Evolutionary conservation across 2,113 vertebrate genomes (phyloP), one percentile per base, ranked within the genome.

Genomic region (Pungitius pungitius): DNA sequence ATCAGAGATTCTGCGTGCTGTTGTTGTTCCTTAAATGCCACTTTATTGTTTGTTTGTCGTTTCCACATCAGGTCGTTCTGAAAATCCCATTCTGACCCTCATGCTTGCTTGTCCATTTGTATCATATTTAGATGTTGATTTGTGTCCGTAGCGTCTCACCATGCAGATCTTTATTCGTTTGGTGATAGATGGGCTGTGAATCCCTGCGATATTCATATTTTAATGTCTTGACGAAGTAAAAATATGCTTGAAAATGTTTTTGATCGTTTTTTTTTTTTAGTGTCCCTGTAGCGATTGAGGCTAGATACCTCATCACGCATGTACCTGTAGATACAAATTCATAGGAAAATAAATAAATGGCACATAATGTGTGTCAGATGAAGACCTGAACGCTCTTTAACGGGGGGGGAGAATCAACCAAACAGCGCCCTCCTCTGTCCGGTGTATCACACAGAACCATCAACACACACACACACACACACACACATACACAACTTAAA

Each of bases 1-100:
- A 68, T 75, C 77, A 80, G 60, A 85, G 76, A 81, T 77, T 85
- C 69, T 81, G 78, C 56, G 26, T 85, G 81, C 66, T 85, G 76
- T 81, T 84, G 17, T 55, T 40, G 71, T 74, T 73, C 49, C 79
- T 66, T 70, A 59, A 80, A 85, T 11, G 81, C 39, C 87, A 80
- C 86, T 87, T 85, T 85, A 83, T 82, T 71, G 10, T 79, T 37
- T 54, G 26, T 52, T 69, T 77, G 56, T 70, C 55, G 60, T 85
- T 75, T 81, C 66, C 59, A 73, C 63, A 18, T 79, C 62, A 61
- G 57, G 20, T 78, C 22, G 5, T 47, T 69, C 45, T 60, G 63
- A 66, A 61, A 73, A 27, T 59, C 61, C 56, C 60, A 22, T 43
- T 65, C 35, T 47, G 6, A 6, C 68, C 52, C 57, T 58, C 55